Evolutionary conservation across 2,797 vertebrate genomes (phyloP).

Genomic region (Myotis myotis): DNA sequence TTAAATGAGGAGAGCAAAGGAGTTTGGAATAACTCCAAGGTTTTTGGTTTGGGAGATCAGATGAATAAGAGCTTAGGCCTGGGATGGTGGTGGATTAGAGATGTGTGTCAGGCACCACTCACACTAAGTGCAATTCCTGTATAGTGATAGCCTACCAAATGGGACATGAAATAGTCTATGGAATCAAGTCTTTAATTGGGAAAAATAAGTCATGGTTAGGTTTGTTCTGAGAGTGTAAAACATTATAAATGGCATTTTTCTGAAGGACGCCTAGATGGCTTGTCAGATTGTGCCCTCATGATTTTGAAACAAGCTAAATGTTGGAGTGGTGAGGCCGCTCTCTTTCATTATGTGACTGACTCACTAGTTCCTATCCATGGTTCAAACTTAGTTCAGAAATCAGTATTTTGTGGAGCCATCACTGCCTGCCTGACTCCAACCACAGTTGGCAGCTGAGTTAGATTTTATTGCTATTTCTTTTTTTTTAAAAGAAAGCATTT

Average conservation of each 20-base stretch:
- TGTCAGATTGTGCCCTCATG: neutral
- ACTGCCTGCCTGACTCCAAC: neutral
- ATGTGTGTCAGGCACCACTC: neutral
- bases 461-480: neutral
- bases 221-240: neutral
- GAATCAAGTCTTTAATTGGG: neutral
- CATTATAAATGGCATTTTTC: conserved; percentile 10
- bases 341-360: neutral
- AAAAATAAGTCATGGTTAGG: neutral
- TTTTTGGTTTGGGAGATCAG: neutral
- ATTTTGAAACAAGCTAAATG: neutral
- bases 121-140: neutral
- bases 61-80: neutral
- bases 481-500: no score
- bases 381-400: neutral
- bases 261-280: neutral
- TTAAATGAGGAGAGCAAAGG: neutral
- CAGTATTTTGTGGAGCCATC: neutral
- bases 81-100: neutral
- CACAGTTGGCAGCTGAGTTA: neutral
- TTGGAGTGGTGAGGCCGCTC: neutral
- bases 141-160: neutral
- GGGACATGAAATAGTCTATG: neutral
- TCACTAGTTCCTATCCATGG: neutral
- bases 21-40: neutral